Base-by-base conservation (phyloP, 2,797 vertebrate species). In the Ambastaia sidthimunki region DNA sequence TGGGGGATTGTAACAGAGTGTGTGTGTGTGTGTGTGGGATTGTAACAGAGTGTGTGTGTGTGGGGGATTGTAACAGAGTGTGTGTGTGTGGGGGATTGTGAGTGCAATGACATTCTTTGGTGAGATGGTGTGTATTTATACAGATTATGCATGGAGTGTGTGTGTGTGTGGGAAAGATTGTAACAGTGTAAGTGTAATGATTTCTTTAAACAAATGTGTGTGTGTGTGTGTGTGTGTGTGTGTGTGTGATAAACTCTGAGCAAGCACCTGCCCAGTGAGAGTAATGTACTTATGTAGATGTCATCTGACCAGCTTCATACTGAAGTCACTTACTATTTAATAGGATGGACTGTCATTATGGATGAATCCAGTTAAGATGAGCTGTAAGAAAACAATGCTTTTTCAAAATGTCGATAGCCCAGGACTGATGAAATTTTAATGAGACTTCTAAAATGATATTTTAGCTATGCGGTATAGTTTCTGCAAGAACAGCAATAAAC, bases 391-490 rank as follows among this genome's bases (percentile, higher is more conserved):
- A 84, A 87, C 85, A 80, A 80, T 74, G 77, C 82, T 75, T 82
- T 80, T 63, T 82, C 80, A 82, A 72, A 71, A 69, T 82, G 77
- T 81, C 81, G 71, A 85, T 85, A 84, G 52, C 37, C 34, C 19
- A 69, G 47, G 65, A 78, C 81, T 82, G 83, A 85, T 86, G 81
- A 80, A 47, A 68, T 78, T 85, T 85, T 83, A 86, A 86, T 87
- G 80, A 87, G 80, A 76, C 82, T 80, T 77, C 70, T 66, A 81
- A 84, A 80, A 84, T 82, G 47, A 82, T 82, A 83, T 86, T 81
- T 81, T 76, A 81, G 73, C 66, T 57, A 80, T 82, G 68, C 25
- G 28, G 74, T 80, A 66, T 52, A 55, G 71, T 70, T 79, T 74
- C 72, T 84, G 82, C 73, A 72, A 62, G 75, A 37, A 74, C 63